Conservation (phyloP, 2,888 invertebrate genomes). For the Trichacis sp. region DNA sequence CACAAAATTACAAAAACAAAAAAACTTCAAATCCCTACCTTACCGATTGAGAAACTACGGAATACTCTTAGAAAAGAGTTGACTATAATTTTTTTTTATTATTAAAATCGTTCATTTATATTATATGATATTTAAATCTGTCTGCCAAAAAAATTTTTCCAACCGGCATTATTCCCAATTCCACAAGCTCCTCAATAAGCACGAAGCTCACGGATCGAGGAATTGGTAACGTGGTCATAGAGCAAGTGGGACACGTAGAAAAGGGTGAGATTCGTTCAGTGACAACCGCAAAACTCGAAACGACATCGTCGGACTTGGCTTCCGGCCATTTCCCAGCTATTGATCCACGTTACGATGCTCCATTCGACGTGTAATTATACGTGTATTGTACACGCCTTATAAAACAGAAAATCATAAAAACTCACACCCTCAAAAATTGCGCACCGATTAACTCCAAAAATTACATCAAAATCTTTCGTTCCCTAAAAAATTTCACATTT, state of each 20-base stretch:
- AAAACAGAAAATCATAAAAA: too few species aligned
- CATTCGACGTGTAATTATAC: constrained; percentile 61
- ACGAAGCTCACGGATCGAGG: too few species aligned
- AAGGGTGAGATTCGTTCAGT: constrained; percentile 59
- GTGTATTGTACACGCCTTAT: constrained; percentile 56
- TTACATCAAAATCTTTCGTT: background rate
- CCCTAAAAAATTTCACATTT: background rate
- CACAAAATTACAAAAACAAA: too few species aligned
- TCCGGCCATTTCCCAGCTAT: constrained; percentile 66
- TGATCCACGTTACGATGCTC: constrained; percentile 64
- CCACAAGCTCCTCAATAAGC: too few species aligned
- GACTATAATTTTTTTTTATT: too few species aligned
- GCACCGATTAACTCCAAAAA: background rate
- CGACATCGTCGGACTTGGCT: constrained; percentile 67
- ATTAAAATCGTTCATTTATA: too few species aligned
- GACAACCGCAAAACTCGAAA: constrained; percentile 67
- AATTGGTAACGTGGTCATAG: constrained; percentile 17
- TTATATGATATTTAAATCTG: too few species aligned
- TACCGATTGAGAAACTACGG: too few species aligned
- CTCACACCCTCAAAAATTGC: background rate
- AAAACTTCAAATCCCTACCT: too few species aligned
- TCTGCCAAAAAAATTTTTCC: too few species aligned
- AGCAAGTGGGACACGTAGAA: constrained; percentile 61
- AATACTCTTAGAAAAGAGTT: too few species aligned
- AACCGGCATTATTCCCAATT: too few species aligned